Percentiles rank a stretch among this genome's conserved stretches.
These are phyloP conservation scores for Epizoanthus fatuus DNA, from an alignment of 92 coral and sea anemone species.

Conservation along the genomic window DNA sequence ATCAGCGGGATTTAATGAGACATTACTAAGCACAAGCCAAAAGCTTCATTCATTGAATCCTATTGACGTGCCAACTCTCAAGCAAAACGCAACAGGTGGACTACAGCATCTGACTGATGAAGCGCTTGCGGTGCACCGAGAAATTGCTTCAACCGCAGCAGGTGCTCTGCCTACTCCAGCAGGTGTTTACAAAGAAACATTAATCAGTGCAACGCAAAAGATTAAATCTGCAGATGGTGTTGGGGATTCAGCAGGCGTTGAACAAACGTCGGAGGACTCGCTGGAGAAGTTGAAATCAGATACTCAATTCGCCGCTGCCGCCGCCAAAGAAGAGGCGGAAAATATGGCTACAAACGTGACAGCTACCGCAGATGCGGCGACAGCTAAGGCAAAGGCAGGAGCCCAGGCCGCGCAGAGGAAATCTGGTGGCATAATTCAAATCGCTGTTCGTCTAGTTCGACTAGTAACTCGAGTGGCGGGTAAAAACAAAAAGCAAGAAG, in stretches of 20 bases:
- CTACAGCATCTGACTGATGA: conserved; percentile 3
- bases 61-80: not conserved
- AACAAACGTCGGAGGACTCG: conserved; percentile 60
- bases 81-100: conserved; percentile 4
- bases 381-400: conserved; percentile 66
- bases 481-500: conserved; percentile 61
- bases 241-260: conserved; percentile 1
- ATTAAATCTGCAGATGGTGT: conserved; percentile 3
- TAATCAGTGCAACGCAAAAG: conserved; percentile 30
- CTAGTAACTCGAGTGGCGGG: conserved; percentile 73
- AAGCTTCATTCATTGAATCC: conserved; percentile 17
- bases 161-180: conserved; percentile 24
- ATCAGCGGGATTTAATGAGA: conserved; percentile 10
- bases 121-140: conserved; percentile 15
- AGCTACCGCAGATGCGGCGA: conserved; percentile 55
- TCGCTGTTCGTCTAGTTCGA: conserved; percentile 80
- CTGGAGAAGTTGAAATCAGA: conserved; percentile 67
- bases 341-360: conserved; percentile 63
- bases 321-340: conserved; percentile 54
- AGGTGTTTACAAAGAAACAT: conserved; percentile 31
- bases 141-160: conserved; percentile 36
- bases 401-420: conserved; percentile 68
- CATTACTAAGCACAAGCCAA: conserved; percentile 19
- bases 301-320: conserved; percentile 58
- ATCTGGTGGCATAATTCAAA: conserved; percentile 85